Percentiles rank a stretch among this genome's conserved stretches.
Evolutionary conservation across 2,888 invertebrate species (phyloP).

Genomic region (Drosophila pegasa): DNA sequence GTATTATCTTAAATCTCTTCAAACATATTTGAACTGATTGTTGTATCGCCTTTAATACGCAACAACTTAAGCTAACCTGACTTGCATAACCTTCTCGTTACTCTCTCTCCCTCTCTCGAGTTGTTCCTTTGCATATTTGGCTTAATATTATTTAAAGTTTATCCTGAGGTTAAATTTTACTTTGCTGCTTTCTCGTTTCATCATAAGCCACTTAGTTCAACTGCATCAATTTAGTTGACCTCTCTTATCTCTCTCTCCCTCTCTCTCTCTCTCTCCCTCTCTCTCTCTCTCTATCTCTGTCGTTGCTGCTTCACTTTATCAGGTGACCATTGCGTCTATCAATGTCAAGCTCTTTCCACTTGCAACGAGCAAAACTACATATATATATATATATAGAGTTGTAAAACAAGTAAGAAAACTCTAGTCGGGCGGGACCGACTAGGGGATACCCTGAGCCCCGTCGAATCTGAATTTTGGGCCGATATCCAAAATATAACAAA

Average conservation of each 20-base stretch:
- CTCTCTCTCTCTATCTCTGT: too few species aligned
- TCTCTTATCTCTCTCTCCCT: slow-evolving; percentile 3
- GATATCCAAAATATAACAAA: too few species aligned
- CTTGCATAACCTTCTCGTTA: neutral
- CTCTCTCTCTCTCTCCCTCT: neutral
- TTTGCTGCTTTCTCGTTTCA: neutral
- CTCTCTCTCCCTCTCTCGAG: neutral
- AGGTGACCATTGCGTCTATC: slow-evolving; percentile 37
- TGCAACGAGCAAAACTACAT: slow-evolving; percentile 15
- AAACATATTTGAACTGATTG: too few species aligned
- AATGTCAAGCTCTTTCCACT: slow-evolving; percentile 35
- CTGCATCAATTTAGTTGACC: slow-evolving; percentile 22
- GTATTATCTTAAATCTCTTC: too few species aligned
- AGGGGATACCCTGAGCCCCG: too few species aligned
- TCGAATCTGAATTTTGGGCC: too few species aligned
- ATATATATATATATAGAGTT: slow-evolving; percentile 13
- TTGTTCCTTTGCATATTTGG: neutral
- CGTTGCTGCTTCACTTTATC: slow-evolving; percentile 8
- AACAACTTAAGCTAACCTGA: neutral
- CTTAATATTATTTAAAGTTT: slow-evolving; percentile 6
- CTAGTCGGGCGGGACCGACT: too few species aligned
- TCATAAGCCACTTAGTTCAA: slow-evolving; percentile 16
- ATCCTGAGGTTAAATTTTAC: slow-evolving; percentile 1
- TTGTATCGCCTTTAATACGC: too few species aligned
- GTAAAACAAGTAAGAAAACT: too few species aligned